A percentile compares a stretch with the other conserved stretches of the same genome.
Conservation (phyloP, 2,113 vertebrate species). For the Poeciliopsis turrubarensis region DNA sequence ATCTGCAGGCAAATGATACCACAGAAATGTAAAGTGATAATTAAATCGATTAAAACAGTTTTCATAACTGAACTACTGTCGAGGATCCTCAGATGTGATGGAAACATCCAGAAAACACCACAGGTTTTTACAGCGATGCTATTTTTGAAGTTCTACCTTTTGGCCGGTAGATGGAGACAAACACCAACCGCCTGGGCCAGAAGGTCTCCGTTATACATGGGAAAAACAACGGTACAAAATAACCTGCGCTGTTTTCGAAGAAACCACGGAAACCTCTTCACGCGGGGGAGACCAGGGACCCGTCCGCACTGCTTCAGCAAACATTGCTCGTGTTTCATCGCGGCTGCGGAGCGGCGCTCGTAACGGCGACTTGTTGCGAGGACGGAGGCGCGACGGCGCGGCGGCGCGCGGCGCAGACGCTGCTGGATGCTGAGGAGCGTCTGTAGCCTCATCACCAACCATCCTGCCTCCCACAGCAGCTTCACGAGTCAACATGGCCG, state of each 20-base stretch:
- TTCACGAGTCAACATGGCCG: conserved; percentile 66
- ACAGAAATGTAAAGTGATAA: not conserved
- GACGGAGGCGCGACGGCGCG: not conserved
- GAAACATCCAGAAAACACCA: conserved; percentile 3
- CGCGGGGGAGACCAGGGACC: not conserved
- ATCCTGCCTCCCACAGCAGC: conserved; percentile 30
- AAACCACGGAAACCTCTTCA: not conserved
- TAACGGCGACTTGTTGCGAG: conserved; percentile 52
- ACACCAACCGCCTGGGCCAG: not conserved
- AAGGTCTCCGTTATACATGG: not conserved
- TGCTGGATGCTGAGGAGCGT: conserved; percentile 31
- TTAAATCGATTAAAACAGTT: not conserved
- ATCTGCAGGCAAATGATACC: not conserved
- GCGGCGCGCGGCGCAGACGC: conserved; percentile 27
- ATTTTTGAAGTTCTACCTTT: not conserved
- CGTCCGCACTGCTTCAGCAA: not conserved
- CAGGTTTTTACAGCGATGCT: not conserved
- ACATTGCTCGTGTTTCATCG: not conserved
- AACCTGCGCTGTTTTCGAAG: not conserved
- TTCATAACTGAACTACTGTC: not conserved
- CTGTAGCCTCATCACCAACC: conserved; percentile 10
- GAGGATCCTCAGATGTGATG: not conserved
- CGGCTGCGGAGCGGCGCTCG: no score
- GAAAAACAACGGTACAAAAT: conserved; percentile 11
- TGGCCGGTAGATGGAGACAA: conserved; percentile 41